phyloP scores from a whole-genome alignment of 2,113 vertebrate genomes.

The Riparia riparia region DNA sequence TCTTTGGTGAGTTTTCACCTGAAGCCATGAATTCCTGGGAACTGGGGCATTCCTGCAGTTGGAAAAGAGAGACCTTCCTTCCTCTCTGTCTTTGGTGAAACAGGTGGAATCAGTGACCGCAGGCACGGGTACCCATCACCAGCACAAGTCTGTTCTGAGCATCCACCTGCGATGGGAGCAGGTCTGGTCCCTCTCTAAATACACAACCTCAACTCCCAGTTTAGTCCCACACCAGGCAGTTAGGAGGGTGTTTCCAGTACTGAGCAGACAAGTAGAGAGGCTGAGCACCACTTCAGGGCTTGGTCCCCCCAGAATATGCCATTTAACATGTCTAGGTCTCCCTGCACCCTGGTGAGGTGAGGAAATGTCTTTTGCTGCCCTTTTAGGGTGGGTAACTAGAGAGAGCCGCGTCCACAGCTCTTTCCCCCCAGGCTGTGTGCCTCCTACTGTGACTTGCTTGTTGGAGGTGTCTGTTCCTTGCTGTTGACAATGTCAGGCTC shows the following conservation, averaged over 20 bases:
- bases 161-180: not conserved
- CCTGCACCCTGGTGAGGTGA: not conserved
- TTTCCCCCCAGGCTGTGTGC: accelerated
- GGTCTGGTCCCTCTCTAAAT: not conserved
- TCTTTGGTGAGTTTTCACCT: not conserved
- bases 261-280: not conserved
- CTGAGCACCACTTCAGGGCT: not conserved
- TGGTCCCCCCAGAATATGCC: not conserved
- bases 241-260: not conserved
- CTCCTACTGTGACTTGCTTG: accelerated
- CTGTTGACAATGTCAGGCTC: not conserved
- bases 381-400: not conserved
- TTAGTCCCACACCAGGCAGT: not conserved
- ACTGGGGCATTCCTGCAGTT: not conserved
- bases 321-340: not conserved
- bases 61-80: not conserved
- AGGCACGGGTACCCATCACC: not conserved
- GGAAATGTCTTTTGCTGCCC: not conserved
- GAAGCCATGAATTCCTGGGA: not conserved
- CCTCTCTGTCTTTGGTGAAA: not conserved
- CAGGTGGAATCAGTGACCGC: accelerated
- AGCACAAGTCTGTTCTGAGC: not conserved
- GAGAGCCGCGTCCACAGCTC: not conserved
- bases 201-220: not conserved
- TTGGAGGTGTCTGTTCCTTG: not conserved